Base-by-base conservation (phyloP, 2,888 invertebrate species). In the Chloromyia formosa region DNA sequence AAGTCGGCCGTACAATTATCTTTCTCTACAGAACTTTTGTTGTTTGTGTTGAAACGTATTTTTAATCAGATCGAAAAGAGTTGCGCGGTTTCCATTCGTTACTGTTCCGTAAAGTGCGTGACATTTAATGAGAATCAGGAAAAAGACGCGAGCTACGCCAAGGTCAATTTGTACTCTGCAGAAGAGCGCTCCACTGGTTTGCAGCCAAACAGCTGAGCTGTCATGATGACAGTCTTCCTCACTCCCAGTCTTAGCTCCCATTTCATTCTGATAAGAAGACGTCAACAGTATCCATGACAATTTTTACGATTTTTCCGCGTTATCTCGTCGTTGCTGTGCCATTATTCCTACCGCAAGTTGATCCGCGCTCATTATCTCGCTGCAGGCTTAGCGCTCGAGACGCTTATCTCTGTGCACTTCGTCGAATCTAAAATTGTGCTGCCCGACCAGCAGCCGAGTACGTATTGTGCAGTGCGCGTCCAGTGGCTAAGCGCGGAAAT, bases 241-340 rank as follows among this genome's bases (percentile, higher is more conserved):
- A 27, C 61, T 23, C 35, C 61, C 61, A n/a, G 61, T 61, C 42
- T n/a, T 42, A 61, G 61, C 61, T n/a, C n/a, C 45, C 61, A 61
- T 14, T 42, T 10, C 64, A 27, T 49, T 66, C 18, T 69, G 69
- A 69, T 71, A 71, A 71, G 40, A 71, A 22, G 40, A 71, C 56
- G 71, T 58, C 71, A 71, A 71, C 69, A 69, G 23, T 54, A 56
- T 69, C 27, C 27, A 35, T 35, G 69, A 45, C 69, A 66, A 22
- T 66, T 66, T 49, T 49, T 66, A 66, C 49, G 45, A 22, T 22
- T 66, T 40, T 66, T 45, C 66, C 22, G 49, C 22, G 16, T 49
- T 64, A 66, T 66, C 66, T 66, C 66, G 66, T 45, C 45, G 35
- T 20, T 20, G 5, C 20, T 18, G 16, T 49, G 66, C 66, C 35